Percentiles rank a stretch among this genome's conserved stretches.
Conservation (phyloP, 2,888 invertebrate species). For the Eucriotettix oculatus region DNA sequence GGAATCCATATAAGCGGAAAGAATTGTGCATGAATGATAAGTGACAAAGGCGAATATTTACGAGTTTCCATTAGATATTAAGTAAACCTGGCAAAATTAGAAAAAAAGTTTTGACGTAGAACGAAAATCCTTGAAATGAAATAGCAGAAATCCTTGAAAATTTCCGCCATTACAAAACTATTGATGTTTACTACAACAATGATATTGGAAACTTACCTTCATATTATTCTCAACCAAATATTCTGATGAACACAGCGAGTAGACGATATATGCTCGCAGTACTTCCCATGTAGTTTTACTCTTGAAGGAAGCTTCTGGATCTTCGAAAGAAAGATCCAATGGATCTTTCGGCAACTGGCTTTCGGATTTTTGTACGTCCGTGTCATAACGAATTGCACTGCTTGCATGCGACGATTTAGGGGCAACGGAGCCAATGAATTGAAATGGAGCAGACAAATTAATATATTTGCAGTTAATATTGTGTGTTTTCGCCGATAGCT, state of each 20-base stretch:
- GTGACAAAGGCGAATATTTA: too few relatives aligned
- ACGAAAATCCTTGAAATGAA: too few relatives aligned
- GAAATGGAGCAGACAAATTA: slow-evolving; percentile 13
- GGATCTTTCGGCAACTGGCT: slow-evolving; percentile 35
- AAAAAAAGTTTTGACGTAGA: too few relatives aligned
- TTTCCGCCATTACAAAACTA: too few relatives aligned
- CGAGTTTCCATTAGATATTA: too few relatives aligned
- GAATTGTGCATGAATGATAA: too few relatives aligned
- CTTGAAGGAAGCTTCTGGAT: slow-evolving; percentile 81
- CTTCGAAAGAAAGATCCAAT: slow-evolving; percentile 71
- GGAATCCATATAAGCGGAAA: too few relatives aligned
- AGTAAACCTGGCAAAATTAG: too few relatives aligned
- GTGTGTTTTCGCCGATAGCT: slow-evolving; percentile 21
- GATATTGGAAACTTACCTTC: slow-evolving; percentile 45
- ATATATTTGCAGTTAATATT: slow-evolving; percentile 15
- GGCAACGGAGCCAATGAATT: slow-evolving; percentile 17
- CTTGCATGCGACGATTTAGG: slow-evolving; percentile 18
- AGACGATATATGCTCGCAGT: slow-evolving; percentile 76
- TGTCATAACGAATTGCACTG: slow-evolving; percentile 11
- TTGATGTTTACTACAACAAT: too few relatives aligned
- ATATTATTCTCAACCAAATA: slow-evolving; percentile 83
- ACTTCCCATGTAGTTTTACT: slow-evolving; percentile 90
- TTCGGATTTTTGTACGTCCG: slow-evolving; percentile 10
- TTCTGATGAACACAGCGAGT: slow-evolving; percentile 75
- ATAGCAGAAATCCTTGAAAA: too few relatives aligned